Evolutionary conservation across 1,140 invertebrate genomes (phyloP), one percentile per base, ranked within the genome.

Genomic region (Nymphalis io): DNA sequence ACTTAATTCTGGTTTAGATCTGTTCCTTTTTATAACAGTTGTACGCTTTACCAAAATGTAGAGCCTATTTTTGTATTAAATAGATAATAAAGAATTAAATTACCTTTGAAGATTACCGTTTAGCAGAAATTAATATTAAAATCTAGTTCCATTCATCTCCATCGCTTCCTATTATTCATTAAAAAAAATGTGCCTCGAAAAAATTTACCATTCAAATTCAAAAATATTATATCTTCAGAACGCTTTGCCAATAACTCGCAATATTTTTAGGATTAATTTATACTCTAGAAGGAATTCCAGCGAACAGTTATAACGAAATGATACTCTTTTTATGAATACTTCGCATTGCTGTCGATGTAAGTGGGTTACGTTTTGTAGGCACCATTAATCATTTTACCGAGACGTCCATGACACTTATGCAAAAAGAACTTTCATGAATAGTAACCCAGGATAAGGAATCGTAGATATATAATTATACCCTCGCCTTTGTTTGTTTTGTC

Each of bases 371-470:
- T 88, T 87, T 87, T 90, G 87, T 90, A 79, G 76, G 70, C 65
- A 38, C 60, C 82, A 85, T 88, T 90, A 83, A 84, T 88, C 84
- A 87, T 82, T 83, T 87, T 80, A 84, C 82, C 76, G 81, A 80
- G 79, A 78, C 78, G 46, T 79, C 73, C 70, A 62, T 72, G 70
- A 72, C 74, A 73, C 71, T 76, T 44, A 44, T 68, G 20, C 46
- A 48, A 61, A 23, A 12, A 39, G 33, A 38, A 42, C 27, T 53
- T 53, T 60, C 16, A 20, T 51, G 10, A n/a, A 48, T 3, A 46
- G n/a, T n/a, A 46, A 10, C 44, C 44, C 8, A 51, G 18, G 6
- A 16, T 51, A 6, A 51, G 46, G n/a, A 1, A 33, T 33, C 27
- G 10, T 33, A 33, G 27, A 8, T 33, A 0, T 8, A 33, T 33